Evolutionary conservation across 64 coral and sea anemone genomes (phyloP).

Genomic region (Astreopora myriophthalma): DNA sequence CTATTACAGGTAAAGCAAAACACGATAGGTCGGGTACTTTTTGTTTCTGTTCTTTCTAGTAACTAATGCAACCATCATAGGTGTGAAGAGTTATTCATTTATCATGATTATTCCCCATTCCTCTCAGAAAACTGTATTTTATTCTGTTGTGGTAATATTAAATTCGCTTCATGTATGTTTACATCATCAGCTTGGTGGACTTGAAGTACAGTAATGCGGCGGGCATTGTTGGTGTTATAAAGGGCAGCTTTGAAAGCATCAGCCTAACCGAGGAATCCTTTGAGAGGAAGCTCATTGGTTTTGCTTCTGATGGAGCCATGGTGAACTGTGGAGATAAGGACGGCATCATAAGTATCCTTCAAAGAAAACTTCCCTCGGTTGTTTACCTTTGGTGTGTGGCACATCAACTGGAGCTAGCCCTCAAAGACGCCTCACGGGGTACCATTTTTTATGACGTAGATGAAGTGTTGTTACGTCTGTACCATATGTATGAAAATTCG

Average conservation of each 20-base stretch:
- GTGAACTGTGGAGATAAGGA: conserved; percentile 77
- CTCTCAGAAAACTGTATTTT: not conserved
- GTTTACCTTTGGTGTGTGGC: conserved; percentile 84
- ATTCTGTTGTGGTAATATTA: not conserved
- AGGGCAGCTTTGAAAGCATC: conserved; percentile 61
- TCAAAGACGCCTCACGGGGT: conserved; percentile 72
- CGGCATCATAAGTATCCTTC: conserved; percentile 69
- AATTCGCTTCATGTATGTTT: not conserved
- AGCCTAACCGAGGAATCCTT: conserved; percentile 59
- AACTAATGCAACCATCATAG: not conserved
- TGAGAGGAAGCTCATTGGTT: conserved; percentile 82
- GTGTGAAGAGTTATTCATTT: not conserved
- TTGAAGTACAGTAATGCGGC: conserved; percentile 60
- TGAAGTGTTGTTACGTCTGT: conserved; percentile 70
- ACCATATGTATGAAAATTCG: conserved; percentile 80
- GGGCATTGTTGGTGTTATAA: conserved; percentile 64
- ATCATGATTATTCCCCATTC: not conserved
- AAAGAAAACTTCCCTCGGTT: conserved; percentile 62
- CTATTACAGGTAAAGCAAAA: not conserved
- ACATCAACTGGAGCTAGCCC: conserved; percentile 74
- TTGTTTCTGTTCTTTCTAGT: not conserved
- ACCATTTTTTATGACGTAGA: conserved; percentile 74
- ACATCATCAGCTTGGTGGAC: conserved; percentile 50
- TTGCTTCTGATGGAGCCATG: conserved; percentile 81
- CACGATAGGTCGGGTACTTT: not conserved